A percentile compares a stretch with the other conserved stretches of the same genome.
phyloP scores from a whole-genome alignment of 2,888 invertebrate genomes.

The Lysandra coridon region DNA sequence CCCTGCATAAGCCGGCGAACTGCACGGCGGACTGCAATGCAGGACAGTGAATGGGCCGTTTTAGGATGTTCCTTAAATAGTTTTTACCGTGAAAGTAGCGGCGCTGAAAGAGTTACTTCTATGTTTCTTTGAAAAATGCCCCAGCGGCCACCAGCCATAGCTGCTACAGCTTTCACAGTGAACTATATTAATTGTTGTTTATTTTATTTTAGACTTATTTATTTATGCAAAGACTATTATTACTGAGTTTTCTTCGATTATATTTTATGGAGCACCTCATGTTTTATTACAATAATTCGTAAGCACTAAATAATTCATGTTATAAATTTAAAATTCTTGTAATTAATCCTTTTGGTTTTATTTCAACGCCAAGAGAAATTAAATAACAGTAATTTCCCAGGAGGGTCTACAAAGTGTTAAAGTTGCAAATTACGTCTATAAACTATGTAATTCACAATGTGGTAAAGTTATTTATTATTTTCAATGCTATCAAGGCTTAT shows the following conservation, averaged over 20 bases:
- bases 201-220: too few relatives aligned
- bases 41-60: too few relatives aligned
- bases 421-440: background rate
- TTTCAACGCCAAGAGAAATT: background rate
- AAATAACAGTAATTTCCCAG: constrained; percentile 10
- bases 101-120: too few relatives aligned
- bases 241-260: too few relatives aligned
- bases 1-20: too few relatives aligned
- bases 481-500: background rate
- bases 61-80: too few relatives aligned
- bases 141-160: too few relatives aligned
- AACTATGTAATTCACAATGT: background rate
- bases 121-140: too few relatives aligned
- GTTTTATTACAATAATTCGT: background rate
- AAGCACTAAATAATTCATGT: background rate
- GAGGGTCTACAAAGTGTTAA: background rate
- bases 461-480: background rate
- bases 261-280: background rate
- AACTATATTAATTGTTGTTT: background rate
- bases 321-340: background rate
- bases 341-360: constrained; percentile 12
- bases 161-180: too few relatives aligned
- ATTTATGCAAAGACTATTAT: too few relatives aligned
- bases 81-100: too few relatives aligned
- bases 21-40: too few relatives aligned